Percentiles rank a stretch among this genome's conserved stretches.
phyloP scores from a whole-genome alignment of 2,888 invertebrate species.

The Lithophane socia region DNA sequence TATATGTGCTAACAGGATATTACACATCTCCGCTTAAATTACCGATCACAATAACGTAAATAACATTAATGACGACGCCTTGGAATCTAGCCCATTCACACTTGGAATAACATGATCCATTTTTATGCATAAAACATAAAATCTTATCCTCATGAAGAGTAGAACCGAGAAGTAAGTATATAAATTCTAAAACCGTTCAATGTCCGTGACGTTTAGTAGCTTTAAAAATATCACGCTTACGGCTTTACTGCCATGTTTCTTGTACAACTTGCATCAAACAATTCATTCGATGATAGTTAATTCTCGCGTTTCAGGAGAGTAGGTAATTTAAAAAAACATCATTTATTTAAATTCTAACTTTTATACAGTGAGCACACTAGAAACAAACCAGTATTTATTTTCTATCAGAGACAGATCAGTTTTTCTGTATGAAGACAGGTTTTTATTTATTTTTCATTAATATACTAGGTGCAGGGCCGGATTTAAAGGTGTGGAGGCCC shows the following conservation, averaged over 20 bases:
- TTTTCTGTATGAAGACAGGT: no score
- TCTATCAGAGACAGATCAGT: background rate
- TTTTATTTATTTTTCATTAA: background rate
- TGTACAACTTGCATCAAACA: conserved; percentile 33
- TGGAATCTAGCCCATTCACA: conserved; percentile 61
- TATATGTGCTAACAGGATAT: conserved; percentile 36
- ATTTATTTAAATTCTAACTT: conserved; percentile 16
- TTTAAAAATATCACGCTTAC: conserved; percentile 75
- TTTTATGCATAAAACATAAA: conserved; percentile 63
- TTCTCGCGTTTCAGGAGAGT: conserved; percentile 1
- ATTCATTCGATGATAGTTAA: conserved; percentile 18
- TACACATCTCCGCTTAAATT: conserved; percentile 7
- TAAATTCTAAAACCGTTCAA: conserved; percentile 71
- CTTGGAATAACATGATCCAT: conserved; percentile 58
- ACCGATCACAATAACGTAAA: conserved; percentile 45
- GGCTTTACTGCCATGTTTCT: conserved; percentile 43
- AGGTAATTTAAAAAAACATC: conserved; percentile 10
- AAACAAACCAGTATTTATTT: background rate
- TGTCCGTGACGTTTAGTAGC: conserved; percentile 69
- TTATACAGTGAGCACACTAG: background rate
- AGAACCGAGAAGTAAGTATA: conserved; percentile 63
- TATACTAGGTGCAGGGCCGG: no score
- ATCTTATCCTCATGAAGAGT: conserved; percentile 52
- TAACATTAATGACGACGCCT: conserved; percentile 57
- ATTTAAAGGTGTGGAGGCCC: no score